These are phyloP conservation scores for Labeo rohita DNA, from an alignment of 2,113 vertebrate species.

Conservation along the genomic window DNA sequence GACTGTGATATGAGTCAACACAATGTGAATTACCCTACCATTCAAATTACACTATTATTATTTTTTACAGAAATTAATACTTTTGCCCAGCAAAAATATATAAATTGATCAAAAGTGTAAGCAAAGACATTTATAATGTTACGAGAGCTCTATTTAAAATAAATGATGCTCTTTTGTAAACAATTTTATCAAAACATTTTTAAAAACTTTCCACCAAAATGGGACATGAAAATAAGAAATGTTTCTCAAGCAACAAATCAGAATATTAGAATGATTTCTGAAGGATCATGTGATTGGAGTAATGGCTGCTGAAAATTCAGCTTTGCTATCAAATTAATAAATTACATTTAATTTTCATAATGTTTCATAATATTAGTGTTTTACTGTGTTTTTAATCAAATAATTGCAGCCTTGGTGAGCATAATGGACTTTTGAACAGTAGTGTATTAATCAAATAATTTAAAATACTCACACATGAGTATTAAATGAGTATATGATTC, in stretches of 20 bases:
- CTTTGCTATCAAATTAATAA: background rate
- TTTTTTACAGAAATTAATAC: background rate
- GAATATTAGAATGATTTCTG: background rate
- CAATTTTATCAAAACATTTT: no score
- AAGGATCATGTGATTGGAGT: background rate
- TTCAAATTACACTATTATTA: background rate
- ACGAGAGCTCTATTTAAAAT: background rate
- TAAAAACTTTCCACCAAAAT: background rate
- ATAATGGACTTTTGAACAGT: background rate
- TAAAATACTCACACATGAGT: background rate
- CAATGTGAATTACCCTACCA: background rate
- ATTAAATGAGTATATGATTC: background rate
- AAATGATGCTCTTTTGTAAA: background rate
- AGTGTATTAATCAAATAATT: background rate
- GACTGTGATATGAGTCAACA: background rate
- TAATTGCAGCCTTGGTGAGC: background rate
- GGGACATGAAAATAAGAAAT: background rate
- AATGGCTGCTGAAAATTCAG: background rate
- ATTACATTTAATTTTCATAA: background rate
- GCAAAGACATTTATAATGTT: constrained; percentile 1
- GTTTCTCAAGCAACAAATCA: background rate
- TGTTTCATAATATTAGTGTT: background rate
- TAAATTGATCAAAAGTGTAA: background rate
- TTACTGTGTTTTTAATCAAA: no score
- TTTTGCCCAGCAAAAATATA: background rate